These are phyloP conservation scores for Calliopsis andreniformis DNA, from an alignment of 1,140 invertebrate species.

Conservation along the genomic window DNA sequence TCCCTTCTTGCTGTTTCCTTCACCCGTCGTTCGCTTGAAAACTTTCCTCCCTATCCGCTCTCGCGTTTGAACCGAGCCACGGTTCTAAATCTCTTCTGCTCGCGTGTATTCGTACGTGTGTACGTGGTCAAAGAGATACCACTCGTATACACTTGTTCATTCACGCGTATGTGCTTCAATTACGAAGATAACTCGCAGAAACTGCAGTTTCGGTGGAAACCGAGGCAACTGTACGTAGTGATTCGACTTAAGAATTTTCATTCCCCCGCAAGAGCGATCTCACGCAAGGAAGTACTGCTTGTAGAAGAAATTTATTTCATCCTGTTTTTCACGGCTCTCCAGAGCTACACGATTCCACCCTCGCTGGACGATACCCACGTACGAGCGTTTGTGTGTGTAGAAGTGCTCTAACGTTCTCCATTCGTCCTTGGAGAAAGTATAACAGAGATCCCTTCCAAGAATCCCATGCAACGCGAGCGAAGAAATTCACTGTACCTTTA, in stretches of 20 bases:
- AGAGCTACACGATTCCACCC: background rate
- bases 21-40: background rate
- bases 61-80: background rate
- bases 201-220: background rate
- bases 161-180: background rate
- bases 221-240: background rate
- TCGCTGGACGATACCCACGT: constrained; percentile 9
- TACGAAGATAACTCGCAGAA: background rate
- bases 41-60: background rate
- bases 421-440: background rate
- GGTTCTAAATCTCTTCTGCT: background rate
- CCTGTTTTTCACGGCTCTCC: background rate
- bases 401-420: background rate
- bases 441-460: background rate
- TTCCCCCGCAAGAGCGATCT: background rate
- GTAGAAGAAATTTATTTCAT: background rate
- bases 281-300: background rate
- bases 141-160: background rate
- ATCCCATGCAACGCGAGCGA: background rate
- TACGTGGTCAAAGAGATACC: background rate
- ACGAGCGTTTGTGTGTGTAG: background rate
- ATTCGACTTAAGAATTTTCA: background rate
- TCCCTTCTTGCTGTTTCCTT: constrained; percentile 54
- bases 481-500: background rate
- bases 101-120: background rate